Base-by-base conservation (phyloP, 2,888 invertebrate genomes). In the Brenthis ino region DNA sequence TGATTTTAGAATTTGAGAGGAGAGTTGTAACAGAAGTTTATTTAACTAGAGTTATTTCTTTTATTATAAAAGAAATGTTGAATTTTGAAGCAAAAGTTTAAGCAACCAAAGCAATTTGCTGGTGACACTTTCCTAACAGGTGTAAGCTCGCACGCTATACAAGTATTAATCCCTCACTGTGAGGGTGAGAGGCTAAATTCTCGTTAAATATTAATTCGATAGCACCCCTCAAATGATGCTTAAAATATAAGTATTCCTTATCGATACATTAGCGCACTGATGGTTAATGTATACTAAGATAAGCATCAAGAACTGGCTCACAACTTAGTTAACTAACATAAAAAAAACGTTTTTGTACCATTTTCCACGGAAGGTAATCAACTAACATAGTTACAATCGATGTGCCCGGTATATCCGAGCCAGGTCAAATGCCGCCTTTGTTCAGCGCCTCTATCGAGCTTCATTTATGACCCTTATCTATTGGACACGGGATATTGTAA, bases 161-260 rank as follows among this genome's bases (percentile, higher is more conserved):
- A 75, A 75, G 80, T 80, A 86, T 84, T 84, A 83, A 81, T 78
- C 79, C 77, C 79, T 82, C 80, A 79, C 80, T 72, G 80, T 72
- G 75, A 65, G 82, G 85, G 83, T 77, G 82, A 20, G 20, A 20
- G 20, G 81, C 80, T 82, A 81, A 80, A 76, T 76, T 78, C 76
- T 75, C 77, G 76, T 88, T 85, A 84, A 88, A 85, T 88, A 88
- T 88, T 87, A 83, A 88, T 81, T 79, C 47, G 67, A 61, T 71
- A 66, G 61, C 57, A 64, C 65, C 55, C 51, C 43, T 51, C 20
- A 4, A 55, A 8, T 28, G 48, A 47, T 60, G 66, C n/a, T n/a
- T 55, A 14, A 2, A 47, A 24, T 43, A 28, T 50, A 51, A 16
- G 37, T 20, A 14, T 12, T 16, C 13, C 5, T 11, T 65, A 50